Evolutionary conservation across 2,888 invertebrate genomes (phyloP).

Genomic region (Synanthedon formicaeformis): DNA sequence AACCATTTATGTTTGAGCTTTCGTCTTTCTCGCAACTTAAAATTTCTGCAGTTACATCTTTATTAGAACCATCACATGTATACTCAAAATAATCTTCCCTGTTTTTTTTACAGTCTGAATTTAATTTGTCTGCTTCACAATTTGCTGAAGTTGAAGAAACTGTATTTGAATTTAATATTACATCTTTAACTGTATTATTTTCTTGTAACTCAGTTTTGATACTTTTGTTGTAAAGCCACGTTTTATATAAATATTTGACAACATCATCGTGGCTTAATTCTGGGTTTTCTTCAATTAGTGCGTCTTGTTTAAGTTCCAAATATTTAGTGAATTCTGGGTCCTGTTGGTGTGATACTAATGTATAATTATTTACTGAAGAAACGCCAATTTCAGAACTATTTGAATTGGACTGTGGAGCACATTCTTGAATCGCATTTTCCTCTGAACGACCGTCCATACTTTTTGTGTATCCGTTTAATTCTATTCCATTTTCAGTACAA

Average conservation of each 20-base stretch:
- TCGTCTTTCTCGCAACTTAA: too few relatives aligned
- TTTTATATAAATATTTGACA: conserved; percentile 28
- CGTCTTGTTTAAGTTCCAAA: conserved; percentile 30
- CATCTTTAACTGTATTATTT: neutral
- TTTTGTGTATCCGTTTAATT: conserved; percentile 1
- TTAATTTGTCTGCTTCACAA: neutral
- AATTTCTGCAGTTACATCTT: too few relatives aligned
- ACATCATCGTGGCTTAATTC: conserved; percentile 28
- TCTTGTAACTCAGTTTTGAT: neutral
- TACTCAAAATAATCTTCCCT: too few relatives aligned
- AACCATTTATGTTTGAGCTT: too few relatives aligned
- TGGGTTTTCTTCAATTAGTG: conserved; percentile 34
- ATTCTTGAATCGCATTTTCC: conserved; percentile 9
- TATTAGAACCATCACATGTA: too few relatives aligned
- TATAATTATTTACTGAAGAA: neutral
- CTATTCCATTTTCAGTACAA: too few relatives aligned
- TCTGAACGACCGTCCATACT: conserved; percentile 1
- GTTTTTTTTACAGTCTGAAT: too few relatives aligned
- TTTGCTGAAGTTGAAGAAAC: neutral
- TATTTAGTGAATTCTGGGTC: conserved; percentile 31
- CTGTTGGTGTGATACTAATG: neutral
- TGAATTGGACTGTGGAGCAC: conserved; percentile 20
- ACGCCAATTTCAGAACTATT: conserved; percentile 24
- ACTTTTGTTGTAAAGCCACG: conserved; percentile 22
- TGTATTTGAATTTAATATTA: neutral